Percentiles rank a stretch among this genome's conserved stretches.
Evolutionary conservation across 2,888 invertebrate species (phyloP).

Genomic region (Operophtera brumata): DNA sequence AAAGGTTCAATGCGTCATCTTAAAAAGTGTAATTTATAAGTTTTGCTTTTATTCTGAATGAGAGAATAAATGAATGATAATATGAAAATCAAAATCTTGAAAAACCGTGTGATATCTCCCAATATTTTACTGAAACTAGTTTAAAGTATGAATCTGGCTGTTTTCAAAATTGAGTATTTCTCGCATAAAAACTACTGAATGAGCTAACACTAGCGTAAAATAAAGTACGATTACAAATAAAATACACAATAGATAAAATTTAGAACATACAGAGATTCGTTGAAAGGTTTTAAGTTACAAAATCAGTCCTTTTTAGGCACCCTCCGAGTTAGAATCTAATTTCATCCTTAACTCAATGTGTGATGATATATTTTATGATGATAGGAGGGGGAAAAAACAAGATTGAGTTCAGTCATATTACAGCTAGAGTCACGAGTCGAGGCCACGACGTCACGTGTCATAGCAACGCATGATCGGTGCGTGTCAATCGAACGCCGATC

Average conservation of each 20-base stretch:
- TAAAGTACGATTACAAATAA: constrained; percentile 3
- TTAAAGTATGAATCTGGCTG: constrained; percentile 2
- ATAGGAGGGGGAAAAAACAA: constrained; percentile 5
- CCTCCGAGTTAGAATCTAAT: constrained; percentile 28
- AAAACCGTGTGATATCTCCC: too few species aligned
- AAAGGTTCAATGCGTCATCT: too few species aligned
- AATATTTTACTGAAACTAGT: background rate
- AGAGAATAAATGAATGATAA: too few species aligned
- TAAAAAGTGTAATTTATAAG: too few species aligned
- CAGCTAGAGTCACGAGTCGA: too few species aligned
- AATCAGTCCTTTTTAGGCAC: constrained; percentile 36
- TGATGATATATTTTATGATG: constrained; percentile 19
- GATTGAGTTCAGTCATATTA: constrained; percentile 5
- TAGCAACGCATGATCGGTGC: too few species aligned
- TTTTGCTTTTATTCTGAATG: too few species aligned
- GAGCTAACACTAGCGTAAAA: constrained; percentile 13
- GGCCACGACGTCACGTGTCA: too few species aligned
- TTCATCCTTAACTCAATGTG: constrained; percentile 23
- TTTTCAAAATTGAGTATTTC: background rate
- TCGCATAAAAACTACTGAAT: constrained; percentile 7
- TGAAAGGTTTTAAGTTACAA: constrained; percentile 32
- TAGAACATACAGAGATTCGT: constrained; percentile 32
- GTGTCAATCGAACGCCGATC: too few species aligned
- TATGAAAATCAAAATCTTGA: too few species aligned
- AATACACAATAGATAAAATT: constrained; percentile 12